A percentile compares a stretch with the other conserved stretches of the same genome.
Evolutionary conservation across 1,140 invertebrate species (phyloP).

Genomic region (Micrasema minimum): DNA sequence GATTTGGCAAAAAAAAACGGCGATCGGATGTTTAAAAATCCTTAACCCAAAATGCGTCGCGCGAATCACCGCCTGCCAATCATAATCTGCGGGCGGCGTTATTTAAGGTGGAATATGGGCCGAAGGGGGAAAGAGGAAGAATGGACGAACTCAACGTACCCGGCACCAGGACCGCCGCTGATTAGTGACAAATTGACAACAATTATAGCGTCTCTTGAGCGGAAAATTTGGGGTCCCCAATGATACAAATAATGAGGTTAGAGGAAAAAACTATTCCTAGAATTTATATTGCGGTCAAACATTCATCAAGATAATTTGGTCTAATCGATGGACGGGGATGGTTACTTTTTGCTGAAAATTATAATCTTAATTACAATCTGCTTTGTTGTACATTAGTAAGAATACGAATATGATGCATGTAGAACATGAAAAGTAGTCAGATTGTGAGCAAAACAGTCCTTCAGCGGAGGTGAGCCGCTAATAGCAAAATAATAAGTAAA

Average conservation of each 20-base stretch:
- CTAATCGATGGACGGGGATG: too few relatives aligned
- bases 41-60: conserved; percentile 50
- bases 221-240: conserved; percentile 12
- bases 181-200: conserved; percentile 2
- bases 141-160: too few relatives aligned
- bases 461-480: too few relatives aligned
- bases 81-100: conserved; percentile 20
- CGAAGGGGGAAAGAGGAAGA: neutral
- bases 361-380: too few relatives aligned
- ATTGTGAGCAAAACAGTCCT: too few relatives aligned
- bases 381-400: too few relatives aligned
- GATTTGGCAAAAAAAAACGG: conserved; percentile 40
- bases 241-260: conserved; percentile 5
- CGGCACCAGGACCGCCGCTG: neutral
- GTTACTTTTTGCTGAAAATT: too few relatives aligned
- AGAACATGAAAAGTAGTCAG: too few relatives aligned
- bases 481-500: too few relatives aligned
- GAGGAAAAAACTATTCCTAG: neutral
- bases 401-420: too few relatives aligned
- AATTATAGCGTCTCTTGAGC: neutral
- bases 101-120: conserved; percentile 9
- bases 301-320: too few relatives aligned
- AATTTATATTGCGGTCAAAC: too few relatives aligned
- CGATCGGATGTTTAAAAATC: conserved; percentile 47
- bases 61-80: conserved; percentile 43